A percentile compares a stretch with the other conserved stretches of the same genome.
These are phyloP conservation scores for Eulimnadia texana DNA, from an alignment of 1,140 invertebrate genomes.

Conservation along the genomic window DNA sequence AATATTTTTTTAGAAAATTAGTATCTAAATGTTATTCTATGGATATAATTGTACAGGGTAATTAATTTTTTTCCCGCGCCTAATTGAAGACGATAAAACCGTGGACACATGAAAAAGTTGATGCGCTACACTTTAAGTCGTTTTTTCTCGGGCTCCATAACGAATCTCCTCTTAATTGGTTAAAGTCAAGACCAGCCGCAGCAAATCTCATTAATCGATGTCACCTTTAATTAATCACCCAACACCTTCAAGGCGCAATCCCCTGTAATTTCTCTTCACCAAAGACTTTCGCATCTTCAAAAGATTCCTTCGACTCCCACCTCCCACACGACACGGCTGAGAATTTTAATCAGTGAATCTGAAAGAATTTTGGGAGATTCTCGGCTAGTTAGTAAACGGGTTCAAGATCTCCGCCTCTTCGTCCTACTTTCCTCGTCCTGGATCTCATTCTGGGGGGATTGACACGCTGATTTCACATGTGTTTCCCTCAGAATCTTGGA, in stretches of 20 bases:
- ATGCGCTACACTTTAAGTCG: neutral
- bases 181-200: neutral
- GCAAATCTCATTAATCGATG: neutral
- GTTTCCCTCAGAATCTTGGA: neutral
- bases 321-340: too few relatives aligned
- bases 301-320: too few relatives aligned
- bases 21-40: neutral
- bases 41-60: neutral
- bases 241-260: too few relatives aligned
- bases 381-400: too few relatives aligned
- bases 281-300: too few relatives aligned
- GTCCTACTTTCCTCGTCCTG: neutral
- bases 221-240: neutral
- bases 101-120: neutral
- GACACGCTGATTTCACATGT: neutral
- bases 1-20: slow-evolving; percentile 1
- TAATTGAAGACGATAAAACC: neutral
- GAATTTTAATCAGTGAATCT: too few relatives aligned
- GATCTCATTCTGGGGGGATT: neutral
- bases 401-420: too few relatives aligned
- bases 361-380: too few relatives aligned
- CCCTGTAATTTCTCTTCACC: too few relatives aligned
- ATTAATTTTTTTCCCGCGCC: too few relatives aligned
- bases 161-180: neutral
- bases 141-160: neutral